A percentile compares a stretch with the other conserved stretches of the same genome.
Conservation (phyloP, 2,797 vertebrate species). For the Caiman crocodilus region DNA sequence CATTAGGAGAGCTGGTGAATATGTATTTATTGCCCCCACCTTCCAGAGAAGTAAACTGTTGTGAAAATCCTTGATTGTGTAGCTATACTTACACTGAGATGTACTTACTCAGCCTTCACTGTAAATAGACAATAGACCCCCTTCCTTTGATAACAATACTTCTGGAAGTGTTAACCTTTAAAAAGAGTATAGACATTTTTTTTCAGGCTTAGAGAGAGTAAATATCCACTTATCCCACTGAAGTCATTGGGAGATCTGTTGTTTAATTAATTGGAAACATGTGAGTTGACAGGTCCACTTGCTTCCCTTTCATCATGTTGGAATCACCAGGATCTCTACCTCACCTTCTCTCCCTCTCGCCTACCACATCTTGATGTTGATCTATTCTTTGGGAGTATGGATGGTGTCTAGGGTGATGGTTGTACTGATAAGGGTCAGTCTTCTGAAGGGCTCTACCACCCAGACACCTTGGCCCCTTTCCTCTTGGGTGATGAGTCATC, state of each 20-base stretch:
- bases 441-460: too few species aligned
- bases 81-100: neutral
- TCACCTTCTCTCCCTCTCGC: too few species aligned
- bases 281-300: too few species aligned
- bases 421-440: too few species aligned
- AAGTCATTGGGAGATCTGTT: neutral
- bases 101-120: neutral
- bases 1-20: neutral
- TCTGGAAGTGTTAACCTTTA: neutral
- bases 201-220: neutral
- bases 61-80: neutral
- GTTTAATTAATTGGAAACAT: neutral
- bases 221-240: neutral
- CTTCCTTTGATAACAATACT: neutral
- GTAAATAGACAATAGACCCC: neutral
- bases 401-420: too few species aligned
- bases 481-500: too few species aligned
- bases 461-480: too few species aligned
- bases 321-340: too few species aligned
- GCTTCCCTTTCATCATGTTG: too few species aligned
- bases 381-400: too few species aligned
- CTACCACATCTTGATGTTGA: too few species aligned
- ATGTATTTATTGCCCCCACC: neutral
- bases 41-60: neutral
- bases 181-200: neutral